These are phyloP conservation scores for Nipponacmea schrenckii DNA, from an alignment of 2,888 invertebrate species.

Conservation along the genomic window DNA sequence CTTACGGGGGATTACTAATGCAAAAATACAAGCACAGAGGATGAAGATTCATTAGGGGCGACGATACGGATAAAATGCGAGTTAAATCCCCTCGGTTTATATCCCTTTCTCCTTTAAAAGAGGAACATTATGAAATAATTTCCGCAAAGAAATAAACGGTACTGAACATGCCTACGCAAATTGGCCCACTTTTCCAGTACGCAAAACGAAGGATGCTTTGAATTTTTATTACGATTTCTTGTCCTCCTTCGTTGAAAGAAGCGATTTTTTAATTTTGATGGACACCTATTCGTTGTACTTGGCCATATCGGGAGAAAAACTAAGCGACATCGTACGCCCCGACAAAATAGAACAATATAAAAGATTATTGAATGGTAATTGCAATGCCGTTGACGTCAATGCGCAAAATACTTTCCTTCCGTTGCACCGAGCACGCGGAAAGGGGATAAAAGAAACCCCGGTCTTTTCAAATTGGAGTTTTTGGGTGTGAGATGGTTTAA, in stretches of 20 bases:
- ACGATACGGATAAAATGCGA: neutral
- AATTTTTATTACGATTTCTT: neutral
- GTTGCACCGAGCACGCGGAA: too few relatives aligned
- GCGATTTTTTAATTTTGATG: too few relatives aligned
- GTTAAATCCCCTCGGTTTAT: neutral
- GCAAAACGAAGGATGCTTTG: neutral
- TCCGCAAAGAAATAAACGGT: neutral
- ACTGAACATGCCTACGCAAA: slow-evolving; percentile 7
- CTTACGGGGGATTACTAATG: slow-evolving; percentile 1
- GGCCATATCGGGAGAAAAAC: neutral
- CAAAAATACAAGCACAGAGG: slow-evolving; percentile 10
- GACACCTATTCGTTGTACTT: neutral
- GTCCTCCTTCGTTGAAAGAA: neutral
- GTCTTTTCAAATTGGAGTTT: too few relatives aligned
- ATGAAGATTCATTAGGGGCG: neutral
- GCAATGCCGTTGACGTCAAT: neutral
- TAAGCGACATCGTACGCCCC: neutral
- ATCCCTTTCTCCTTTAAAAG: neutral
- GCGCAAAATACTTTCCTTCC: neutral
- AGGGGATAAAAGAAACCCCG: too few relatives aligned
- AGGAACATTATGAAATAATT: slow-evolving; percentile 7
- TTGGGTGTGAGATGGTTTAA: too few relatives aligned
- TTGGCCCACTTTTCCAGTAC: neutral
- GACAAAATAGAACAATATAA: slow-evolving; percentile 2
- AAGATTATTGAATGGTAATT: slow-evolving; percentile 4